phyloP scores from a whole-genome alignment of 2,113 vertebrate species.

The Mesembrinibis cayennensis region DNA sequence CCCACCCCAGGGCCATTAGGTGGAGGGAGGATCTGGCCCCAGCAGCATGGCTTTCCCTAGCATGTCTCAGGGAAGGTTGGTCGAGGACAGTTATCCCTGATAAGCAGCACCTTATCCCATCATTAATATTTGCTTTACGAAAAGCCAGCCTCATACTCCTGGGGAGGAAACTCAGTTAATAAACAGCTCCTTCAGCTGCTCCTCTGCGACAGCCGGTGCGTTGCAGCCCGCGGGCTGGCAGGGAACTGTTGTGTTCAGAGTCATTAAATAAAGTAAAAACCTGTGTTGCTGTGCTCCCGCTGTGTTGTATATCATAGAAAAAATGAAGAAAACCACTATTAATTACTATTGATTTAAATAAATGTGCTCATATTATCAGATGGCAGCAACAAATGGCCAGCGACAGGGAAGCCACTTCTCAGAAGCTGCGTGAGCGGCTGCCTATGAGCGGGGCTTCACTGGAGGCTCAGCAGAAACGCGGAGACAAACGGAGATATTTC shows the following conservation, averaged over 20 bases:
- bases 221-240: accelerated
- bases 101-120: background rate
- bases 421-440: background rate
- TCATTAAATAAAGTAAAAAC: background rate
- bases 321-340: background rate
- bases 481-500: background rate
- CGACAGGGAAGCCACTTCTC: accelerated
- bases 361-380: background rate
- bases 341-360: constrained; percentile 10
- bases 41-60: accelerated
- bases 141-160: background rate
- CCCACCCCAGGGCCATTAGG: no score
- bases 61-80: accelerated
- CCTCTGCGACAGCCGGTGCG: background rate
- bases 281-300: background rate
- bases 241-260: background rate
- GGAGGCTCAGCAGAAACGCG: background rate
- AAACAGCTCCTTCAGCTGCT: background rate
- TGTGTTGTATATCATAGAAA: background rate
- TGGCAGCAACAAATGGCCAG: background rate
- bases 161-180: background rate
- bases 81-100: background rate
- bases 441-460: background rate
- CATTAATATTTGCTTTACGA: background rate
- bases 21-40: no score